Evolutionary conservation across 2,888 invertebrate species (phyloP), one percentile per base, ranked within the genome.

Genomic region (Slavum lentiscoides): DNA sequence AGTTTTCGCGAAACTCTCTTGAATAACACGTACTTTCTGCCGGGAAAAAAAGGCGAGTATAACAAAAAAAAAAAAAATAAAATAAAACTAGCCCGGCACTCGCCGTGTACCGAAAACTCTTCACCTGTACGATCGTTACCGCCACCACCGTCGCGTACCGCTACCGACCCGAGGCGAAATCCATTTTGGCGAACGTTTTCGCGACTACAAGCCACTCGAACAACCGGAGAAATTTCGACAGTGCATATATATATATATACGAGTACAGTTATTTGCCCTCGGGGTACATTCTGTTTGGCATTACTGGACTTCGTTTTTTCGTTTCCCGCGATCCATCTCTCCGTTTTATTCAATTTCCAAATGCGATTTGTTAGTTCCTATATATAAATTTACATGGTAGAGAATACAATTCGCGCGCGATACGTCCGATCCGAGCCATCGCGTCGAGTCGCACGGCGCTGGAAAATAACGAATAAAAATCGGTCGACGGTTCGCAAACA

Each of bases 201-300:
- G 23, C 15, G 15, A 5, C 1, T 1, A 11, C 19, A 53, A 55
- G 17, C 64, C 61, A 9, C 53, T 21, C 58, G 19, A 23, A 39
- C n/a, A 6, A 59, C 23, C 68, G 30, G n/a, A 68, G 21, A n/a
- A 68, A 67, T 76, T 19, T 68, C 39, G 11, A 58, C 66, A 59
- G 8, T 39, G 21, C 23, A 37, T 37, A 4, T 30, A 4, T 30
- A 4, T 30, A 4, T 30, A 4, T 30, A n/a, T n/a, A n/a, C n/a
- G 30, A 2, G 30, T 30, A 17, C 2, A 55, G 66, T 66, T 58
- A 55, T 74, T 66, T 55, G 74, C 66, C 74, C 74, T 74, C 19
- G 23, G 66, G 74, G 66, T 53, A 21, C 39, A 37, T 62, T 37
- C 43, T 1, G 30, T 30, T 69, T 21, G 11, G 11, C 17, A 13